A percentile compares a stretch with the other conserved stretches of the same genome.
Evolutionary conservation across 2,888 invertebrate genomes (phyloP).

Genomic region (Boloria selene): DNA sequence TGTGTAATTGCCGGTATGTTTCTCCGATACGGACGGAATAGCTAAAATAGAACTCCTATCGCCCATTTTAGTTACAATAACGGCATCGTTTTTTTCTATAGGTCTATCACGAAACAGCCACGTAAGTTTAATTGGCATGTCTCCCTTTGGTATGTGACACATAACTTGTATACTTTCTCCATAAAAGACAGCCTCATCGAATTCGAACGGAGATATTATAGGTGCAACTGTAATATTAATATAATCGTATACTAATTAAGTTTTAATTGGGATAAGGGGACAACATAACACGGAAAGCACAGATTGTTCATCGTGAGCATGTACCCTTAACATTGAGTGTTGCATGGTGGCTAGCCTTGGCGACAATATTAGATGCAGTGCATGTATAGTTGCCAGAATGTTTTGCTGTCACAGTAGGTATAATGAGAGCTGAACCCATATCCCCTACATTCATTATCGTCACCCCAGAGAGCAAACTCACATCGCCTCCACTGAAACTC

Average conservation of each 20-base stretch:
- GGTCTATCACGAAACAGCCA: conserved; percentile 87
- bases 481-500: conserved; percentile 85
- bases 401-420: conserved; percentile 86
- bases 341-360: conserved; percentile 82
- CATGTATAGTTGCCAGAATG: conserved; percentile 88
- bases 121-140: conserved; percentile 86
- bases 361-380: conserved; percentile 84
- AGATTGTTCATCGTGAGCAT: conserved; percentile 57
- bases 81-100: conserved; percentile 63
- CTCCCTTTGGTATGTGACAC: conserved; percentile 85
- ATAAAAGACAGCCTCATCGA: conserved; percentile 78
- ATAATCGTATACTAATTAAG: conserved; percentile 39
- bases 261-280: conserved; percentile 41
- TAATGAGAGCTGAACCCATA: conserved; percentile 85
- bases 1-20: conserved; percentile 89
- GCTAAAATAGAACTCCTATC: conserved; percentile 84
- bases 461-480: conserved; percentile 81
- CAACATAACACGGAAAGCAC: conserved; percentile 60
- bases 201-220: conserved; percentile 83
- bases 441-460: conserved; percentile 85
- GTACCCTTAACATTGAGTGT: conserved; percentile 85
- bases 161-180: conserved; percentile 82
- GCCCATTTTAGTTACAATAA: conserved; percentile 81
- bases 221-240: conserved; percentile 80
- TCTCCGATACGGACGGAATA: conserved; percentile 85